Base-by-base conservation (phyloP, 2,888 invertebrate species). In the Hoplodrina blanda region DNA sequence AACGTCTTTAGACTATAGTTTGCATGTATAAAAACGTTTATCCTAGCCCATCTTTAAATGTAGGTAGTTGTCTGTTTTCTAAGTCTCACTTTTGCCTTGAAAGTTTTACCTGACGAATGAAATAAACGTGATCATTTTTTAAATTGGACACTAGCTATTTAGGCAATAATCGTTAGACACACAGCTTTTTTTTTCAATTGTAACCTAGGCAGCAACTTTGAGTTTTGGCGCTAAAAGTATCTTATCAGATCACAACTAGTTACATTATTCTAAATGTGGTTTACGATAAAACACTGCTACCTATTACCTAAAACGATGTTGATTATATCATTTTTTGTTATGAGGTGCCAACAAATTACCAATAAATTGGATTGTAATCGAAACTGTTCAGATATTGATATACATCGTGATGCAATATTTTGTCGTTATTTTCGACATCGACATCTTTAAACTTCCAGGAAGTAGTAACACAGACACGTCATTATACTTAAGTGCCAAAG, bases 401-500 rank as follows among this genome's bases (percentile, higher is more conserved):
- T 56, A 78, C n/a, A 56, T 62, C 60, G 37, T 70, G 50, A 66
- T 62, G 61, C 70, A 72, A 81, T n/a, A n/a, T n/a, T n/a, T 59
- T 52, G 37, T 54, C 33, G 25, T 52, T 56, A 41, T 52, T 61
- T 57, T 57, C 60, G 41, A 60, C 52, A 52, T 46, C 17, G 46
- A 17, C 33, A 30, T 59, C 53, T 69, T 66, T 70, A 79, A 68
- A 60, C 64, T 78, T 83, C 86, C 89, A 90, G 91, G 91, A 91
- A 92, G 88, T 87, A 76, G 69, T 73, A 79, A 82, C 76, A 82
- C 86, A 82, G 85, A 80, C 85, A 79, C 73, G 64, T 76, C 75
- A 86, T 84, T 89, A 89, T 89, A 90, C 88, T 83, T 78, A 67
- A 67, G 55, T 69, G 69, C 74, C 78, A 86, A 81, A 77, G 80